Evolutionary conservation across 2,888 invertebrate species (phyloP).

Genomic region (Chrysopilus asiliformis): DNA sequence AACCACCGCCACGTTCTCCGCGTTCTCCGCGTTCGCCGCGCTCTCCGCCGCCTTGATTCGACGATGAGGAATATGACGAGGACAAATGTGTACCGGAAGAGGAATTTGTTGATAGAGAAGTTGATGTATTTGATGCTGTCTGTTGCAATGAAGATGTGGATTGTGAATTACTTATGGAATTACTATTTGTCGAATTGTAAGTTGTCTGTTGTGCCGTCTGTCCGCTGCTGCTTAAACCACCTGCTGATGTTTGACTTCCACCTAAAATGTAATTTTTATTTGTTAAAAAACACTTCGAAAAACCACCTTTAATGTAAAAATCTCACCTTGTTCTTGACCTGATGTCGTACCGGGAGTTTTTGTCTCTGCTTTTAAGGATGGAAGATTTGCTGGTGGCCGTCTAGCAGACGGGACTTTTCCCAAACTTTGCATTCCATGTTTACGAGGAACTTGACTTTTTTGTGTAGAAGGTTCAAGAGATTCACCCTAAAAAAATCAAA

Average conservation of each 20-base stretch:
- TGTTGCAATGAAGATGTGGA: constrained; percentile 11
- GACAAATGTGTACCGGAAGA: constrained; percentile 9
- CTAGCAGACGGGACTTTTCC: constrained; percentile 97
- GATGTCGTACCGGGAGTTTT: constrained; percentile 30
- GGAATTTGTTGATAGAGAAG: constrained; percentile 5
- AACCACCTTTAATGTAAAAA: neutral
- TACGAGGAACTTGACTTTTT: constrained; percentile 81
- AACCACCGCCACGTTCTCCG: constrained; percentile 12
- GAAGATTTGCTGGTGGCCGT: constrained; percentile 96
- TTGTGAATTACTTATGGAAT: constrained; percentile 17
- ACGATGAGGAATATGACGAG: constrained; percentile 17
- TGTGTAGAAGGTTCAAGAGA: constrained; percentile 77
- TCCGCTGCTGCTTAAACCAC: constrained; percentile 12
- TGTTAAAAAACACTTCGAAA: neutral
- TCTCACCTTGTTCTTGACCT: constrained; percentile 14
- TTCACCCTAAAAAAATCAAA: constrained; percentile 50
- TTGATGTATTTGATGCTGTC: constrained; percentile 12
- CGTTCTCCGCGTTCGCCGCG: no score
- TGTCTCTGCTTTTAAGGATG: constrained; percentile 94
- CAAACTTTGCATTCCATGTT: constrained; percentile 99
- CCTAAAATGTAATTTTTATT: constrained; percentile 3
- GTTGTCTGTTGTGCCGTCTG: constrained; percentile 11
- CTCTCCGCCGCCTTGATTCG: no score
- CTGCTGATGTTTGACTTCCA: constrained; percentile 11
- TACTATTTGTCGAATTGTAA: constrained; percentile 8